Evolutionary conservation across 2,888 invertebrate species (phyloP).

Genomic region (Ptilodon capucinus): DNA sequence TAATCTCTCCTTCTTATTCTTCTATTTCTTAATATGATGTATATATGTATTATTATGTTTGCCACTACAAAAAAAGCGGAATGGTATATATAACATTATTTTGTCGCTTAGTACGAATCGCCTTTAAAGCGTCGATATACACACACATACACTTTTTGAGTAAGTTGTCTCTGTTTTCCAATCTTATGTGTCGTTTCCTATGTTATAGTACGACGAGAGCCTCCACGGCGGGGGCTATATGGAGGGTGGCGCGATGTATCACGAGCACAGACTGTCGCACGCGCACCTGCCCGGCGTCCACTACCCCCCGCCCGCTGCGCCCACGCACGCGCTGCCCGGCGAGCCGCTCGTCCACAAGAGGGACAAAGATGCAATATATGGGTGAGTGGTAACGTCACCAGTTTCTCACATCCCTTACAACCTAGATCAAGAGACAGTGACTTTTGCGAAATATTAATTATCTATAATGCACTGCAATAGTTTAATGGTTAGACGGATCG

Average conservation of each 20-base stretch:
- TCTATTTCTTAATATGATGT: no score
- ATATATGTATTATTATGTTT: no score
- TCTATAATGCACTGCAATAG: no score
- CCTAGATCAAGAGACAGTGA: no score
- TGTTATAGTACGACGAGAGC: conserved; percentile 95
- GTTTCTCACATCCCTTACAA: background rate
- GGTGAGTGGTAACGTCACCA: conserved; percentile 88
- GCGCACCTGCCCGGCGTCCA: conserved; percentile 87
- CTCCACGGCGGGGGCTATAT: conserved; percentile 93
- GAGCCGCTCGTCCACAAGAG: conserved; percentile 97
- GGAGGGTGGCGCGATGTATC: conserved; percentile 89
- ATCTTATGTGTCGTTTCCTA: conserved; percentile 2
- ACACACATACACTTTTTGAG: background rate
- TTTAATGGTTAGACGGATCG: no score
- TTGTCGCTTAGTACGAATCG: no score
- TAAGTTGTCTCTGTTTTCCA: background rate
- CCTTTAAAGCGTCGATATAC: background rate
- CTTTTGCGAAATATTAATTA: no score
- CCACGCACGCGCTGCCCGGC: conserved; percentile 93
- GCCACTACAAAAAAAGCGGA: no score
- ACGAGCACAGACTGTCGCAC: conserved; percentile 92
- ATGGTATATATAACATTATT: no score
- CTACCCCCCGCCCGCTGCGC: conserved; percentile 93
- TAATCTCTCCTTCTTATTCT: no score
- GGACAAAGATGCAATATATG: conserved; percentile 99